Base-by-base conservation (phyloP, 2,113 vertebrate genomes). In the Mixornis gularis region DNA sequence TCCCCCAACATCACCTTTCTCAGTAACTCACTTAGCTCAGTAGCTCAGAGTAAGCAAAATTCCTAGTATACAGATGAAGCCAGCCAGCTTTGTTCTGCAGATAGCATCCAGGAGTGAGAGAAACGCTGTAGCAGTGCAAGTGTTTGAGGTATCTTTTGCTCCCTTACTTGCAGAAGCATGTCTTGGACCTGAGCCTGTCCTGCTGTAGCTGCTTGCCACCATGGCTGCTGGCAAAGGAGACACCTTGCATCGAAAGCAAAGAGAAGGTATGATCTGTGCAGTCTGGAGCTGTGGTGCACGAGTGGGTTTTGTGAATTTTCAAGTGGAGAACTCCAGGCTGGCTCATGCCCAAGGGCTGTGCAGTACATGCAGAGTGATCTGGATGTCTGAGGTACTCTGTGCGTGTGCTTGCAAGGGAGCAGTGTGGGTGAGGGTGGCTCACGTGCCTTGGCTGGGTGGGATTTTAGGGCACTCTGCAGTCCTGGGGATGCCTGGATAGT, bases 341-440 rank as follows among this genome's bases (percentile, higher is more conserved):
- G 18, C 30, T 65, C 1, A 2, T 2, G 4, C 4, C 3, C 0
- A 0, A 18, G 56, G 32, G 16, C 52, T 43, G 8, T 53, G 55
- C 25, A 17, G 44, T 26, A 4, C 7, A 1, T 0, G 4, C n/a
- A 19, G 5, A 13, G 30, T 14, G 27, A 44, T 19, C 34, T 36
- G 41, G 5, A 1, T 1, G 5, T 52, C 17, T 29, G 49, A 58
- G 34, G 17, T 22, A 34, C n/a, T 82, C 48, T 55, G 56, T 13
- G 32, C 4, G 0, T 3, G 9, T n/a, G 34, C 20, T 52, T 2
- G 1, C 43, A 26, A 52, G n/a, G 3, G 18, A 71, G 17, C 30
- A n/a, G 21, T 2, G 27, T 0, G 0, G 13, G 32, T 29, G 12
- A 0, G 0, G 2, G 62, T 51, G 43, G 36, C 30, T 71, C 62